These are phyloP conservation scores for Ardeotis arabs DNA, from an alignment of 2,113 vertebrate genomes.

Conservation along the genomic window DNA sequence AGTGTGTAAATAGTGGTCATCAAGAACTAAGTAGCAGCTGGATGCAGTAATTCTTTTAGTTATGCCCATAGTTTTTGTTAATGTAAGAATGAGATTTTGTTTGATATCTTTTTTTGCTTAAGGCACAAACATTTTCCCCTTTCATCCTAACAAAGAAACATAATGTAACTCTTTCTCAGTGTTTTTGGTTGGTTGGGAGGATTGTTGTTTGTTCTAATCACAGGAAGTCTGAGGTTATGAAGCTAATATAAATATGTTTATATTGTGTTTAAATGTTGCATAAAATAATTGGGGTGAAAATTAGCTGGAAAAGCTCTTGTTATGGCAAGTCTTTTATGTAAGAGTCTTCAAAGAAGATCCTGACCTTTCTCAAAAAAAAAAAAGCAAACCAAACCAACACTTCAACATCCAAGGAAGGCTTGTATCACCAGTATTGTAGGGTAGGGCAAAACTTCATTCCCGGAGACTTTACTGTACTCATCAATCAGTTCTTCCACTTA, in stretches of 20 bases:
- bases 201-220: neutral
- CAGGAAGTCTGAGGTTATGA: neutral
- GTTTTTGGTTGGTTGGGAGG: neutral
- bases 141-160: neutral
- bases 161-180: neutral
- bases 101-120: neutral
- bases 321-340: neutral
- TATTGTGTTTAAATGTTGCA: neutral
- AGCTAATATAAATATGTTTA: neutral
- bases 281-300: neutral
- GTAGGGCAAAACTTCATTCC: neutral
- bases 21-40: neutral
- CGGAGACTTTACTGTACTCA: neutral
- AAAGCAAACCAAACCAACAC: neutral
- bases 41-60: neutral
- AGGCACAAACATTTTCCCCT: neutral
- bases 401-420: neutral
- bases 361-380: neutral
- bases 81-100: neutral
- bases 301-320: neutral
- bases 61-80: neutral
- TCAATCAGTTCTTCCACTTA: neutral
- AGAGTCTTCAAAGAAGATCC: neutral
- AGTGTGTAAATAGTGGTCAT: neutral
- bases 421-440: neutral